Conservation (phyloP, 2,113 vertebrate species). For the Tupaia tana region DNA sequence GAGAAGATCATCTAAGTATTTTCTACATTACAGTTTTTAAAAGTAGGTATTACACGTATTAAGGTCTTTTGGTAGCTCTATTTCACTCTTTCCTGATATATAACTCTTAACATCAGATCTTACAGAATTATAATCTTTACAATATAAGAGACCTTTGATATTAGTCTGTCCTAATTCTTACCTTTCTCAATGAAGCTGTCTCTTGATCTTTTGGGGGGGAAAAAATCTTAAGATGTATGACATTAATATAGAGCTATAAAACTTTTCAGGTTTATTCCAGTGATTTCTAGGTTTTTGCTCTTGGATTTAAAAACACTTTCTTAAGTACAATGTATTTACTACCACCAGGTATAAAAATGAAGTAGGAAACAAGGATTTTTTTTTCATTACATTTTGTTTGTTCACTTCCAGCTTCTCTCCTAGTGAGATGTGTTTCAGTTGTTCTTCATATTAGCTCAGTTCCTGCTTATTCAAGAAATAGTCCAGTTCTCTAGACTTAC, state of each 20-base stretch:
- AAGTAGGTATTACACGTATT: neutral
- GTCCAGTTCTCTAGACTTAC: neutral
- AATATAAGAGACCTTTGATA: neutral
- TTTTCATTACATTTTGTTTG: neutral
- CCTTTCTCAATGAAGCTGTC: neutral
- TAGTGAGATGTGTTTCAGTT: neutral
- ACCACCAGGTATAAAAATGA: neutral
- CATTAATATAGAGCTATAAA: neutral
- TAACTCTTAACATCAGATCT: neutral
- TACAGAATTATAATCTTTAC: neutral
- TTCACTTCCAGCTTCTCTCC: neutral
- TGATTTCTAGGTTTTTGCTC: constrained; percentile 34
- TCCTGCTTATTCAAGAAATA: constrained; percentile 20
- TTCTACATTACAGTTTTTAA: constrained; percentile 33
- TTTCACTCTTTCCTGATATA: neutral
- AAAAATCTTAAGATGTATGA: neutral
- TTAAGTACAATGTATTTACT: neutral
- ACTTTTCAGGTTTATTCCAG: neutral
- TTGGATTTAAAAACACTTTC: neutral
- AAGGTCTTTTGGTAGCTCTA: neutral
- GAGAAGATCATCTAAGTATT: neutral
- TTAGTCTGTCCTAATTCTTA: constrained; percentile 7
- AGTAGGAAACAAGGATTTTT: neutral
- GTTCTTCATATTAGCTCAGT: neutral
- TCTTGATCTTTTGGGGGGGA: neutral